Evolutionary conservation across 2,113 vertebrate genomes (phyloP).

Genomic region (Lampris incognitus): DNA sequence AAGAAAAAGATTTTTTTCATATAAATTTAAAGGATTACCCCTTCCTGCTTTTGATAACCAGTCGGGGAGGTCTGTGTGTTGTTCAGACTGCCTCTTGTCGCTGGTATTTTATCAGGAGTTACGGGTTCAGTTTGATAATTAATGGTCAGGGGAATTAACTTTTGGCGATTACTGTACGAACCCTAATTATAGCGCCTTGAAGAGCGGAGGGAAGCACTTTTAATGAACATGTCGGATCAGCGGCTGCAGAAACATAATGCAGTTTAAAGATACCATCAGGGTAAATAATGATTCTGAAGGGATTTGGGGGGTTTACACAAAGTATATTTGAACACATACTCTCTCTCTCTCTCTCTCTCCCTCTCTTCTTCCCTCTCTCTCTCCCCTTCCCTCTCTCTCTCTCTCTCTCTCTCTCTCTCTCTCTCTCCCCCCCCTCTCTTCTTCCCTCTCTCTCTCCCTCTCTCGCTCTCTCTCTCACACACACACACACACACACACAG

Average conservation of each 20-base stretch:
- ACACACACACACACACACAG: conserved; percentile 11
- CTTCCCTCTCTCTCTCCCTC: no score
- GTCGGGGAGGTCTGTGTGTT: conserved; percentile 19
- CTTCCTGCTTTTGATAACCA: conserved; percentile 11
- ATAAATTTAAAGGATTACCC: conserved; percentile 4
- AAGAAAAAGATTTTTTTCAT: neutral
- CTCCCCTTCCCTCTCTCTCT: no score
- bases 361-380: no score
- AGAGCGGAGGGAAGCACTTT: conserved; percentile 85
- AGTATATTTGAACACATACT: no score
- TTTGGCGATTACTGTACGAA: conserved; percentile 91
- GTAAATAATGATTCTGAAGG: neutral
- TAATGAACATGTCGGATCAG: conserved; percentile 93
- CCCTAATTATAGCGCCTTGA: conserved; percentile 90
- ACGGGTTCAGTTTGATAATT: conserved; percentile 91
- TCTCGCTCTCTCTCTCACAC: neutral
- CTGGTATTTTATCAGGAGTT: conserved; percentile 90
- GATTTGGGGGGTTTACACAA: no score
- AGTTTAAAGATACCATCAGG: neutral
- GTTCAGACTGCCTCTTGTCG: conserved; percentile 93
- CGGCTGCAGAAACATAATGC: conserved; percentile 58
- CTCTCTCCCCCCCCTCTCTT: no score
- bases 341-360: no score
- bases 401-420: no score
- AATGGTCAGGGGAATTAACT: conserved; percentile 90